Percentiles rank a stretch among this genome's conserved stretches.
Conservation (phyloP, 2,888 invertebrate species). For the Neria commutata region DNA sequence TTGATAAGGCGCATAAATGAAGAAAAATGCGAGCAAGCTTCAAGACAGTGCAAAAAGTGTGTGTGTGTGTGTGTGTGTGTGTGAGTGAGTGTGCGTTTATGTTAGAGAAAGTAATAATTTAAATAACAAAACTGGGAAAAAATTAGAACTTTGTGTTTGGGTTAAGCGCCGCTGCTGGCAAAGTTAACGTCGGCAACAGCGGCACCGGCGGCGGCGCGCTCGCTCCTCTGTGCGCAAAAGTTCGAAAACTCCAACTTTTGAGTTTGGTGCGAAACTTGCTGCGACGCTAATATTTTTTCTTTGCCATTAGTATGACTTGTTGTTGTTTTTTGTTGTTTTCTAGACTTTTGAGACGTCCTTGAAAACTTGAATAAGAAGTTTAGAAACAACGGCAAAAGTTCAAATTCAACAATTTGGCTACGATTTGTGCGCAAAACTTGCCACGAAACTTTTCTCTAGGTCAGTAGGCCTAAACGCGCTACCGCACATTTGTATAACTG, state of each 20-base stretch:
- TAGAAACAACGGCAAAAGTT: constrained; percentile 28
- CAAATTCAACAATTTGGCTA: neutral
- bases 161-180: constrained; percentile 28
- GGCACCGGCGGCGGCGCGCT: constrained; percentile 31
- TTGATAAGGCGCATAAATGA: neutral
- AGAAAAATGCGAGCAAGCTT: constrained; percentile 6
- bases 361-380: constrained; percentile 48
- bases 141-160: constrained; percentile 39
- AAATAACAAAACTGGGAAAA: constrained; percentile 34
- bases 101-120: constrained; percentile 41
- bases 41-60: constrained; percentile 18
- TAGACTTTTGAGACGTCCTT: constrained; percentile 57
- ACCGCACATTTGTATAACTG: neutral
- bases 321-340: constrained; percentile 33
- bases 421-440: constrained; percentile 8
- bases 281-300: constrained; percentile 12
- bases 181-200: constrained; percentile 17
- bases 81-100: constrained; percentile 18
- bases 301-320: constrained; percentile 15
- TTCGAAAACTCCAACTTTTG: constrained; percentile 43
- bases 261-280: constrained; percentile 37
- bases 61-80: constrained; percentile 20
- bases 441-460: neutral
- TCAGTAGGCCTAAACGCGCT: neutral
- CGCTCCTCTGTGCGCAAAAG: constrained; percentile 43